Evolutionary conservation across 2,888 invertebrate species (phyloP), one percentile per base, ranked within the genome.

Genomic region (Unio pictorum): DNA sequence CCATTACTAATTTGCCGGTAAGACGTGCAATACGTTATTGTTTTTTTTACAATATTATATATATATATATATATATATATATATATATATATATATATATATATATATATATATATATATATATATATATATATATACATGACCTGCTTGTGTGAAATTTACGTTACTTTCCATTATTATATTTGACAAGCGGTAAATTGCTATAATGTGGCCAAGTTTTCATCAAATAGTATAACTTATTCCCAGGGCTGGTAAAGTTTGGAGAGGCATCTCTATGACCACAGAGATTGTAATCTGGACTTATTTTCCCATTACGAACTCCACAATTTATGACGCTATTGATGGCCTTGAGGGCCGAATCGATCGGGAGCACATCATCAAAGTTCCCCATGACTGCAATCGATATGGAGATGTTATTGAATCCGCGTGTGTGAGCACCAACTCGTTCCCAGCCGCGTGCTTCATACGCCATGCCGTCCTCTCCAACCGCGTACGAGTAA

Each of bases 401-500:
- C 4, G 85, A 85, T 6, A 81, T 72, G 4, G 79, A 74, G 3
- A 66, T 65, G 18, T 69, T 88, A 94, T 95, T 90, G 93, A 94
- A 66, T 15, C 74, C 73, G 11, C 92, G 91, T 0, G 94, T 92
- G 82, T 95, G 95, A 0, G 95, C 93, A 0, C 95, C 95, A 62
- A 92, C 91, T 72, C 89, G 89, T 74, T 93, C 92, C 95, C 95
- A 95, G 1, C 94, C 94, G 4, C 95, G 92, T 0, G 94, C 95
- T 76, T 92, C 92, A 86, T 94, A 95, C 0, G 93, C 93, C 17
- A 92, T 92, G 0, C 95, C 95, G 84, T 95, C 95, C 4, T 95
- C 95, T 1, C 94, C 95, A 3, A 95, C 92, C 4, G 95, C 89
- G 81, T 95, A 95, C 86, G 94, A 95, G 70, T 84, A 84, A 8